Conservation (phyloP, 2,113 vertebrate genomes). For the Rhinoderma darwinii region DNA sequence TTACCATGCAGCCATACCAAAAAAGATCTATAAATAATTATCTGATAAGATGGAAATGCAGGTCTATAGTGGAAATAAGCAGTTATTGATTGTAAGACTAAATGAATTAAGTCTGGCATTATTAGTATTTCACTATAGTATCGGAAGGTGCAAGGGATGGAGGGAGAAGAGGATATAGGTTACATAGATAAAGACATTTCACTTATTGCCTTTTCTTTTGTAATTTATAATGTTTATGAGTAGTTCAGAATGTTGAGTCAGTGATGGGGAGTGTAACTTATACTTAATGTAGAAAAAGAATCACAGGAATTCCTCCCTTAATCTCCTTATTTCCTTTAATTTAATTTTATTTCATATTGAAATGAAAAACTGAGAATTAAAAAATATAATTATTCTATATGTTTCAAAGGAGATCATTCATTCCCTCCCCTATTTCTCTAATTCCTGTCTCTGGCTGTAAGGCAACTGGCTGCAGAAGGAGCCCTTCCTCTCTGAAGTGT, state of each 20-base stretch:
- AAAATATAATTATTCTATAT: no score
- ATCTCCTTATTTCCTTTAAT: no score
- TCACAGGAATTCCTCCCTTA: no score
- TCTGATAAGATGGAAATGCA: constrained; percentile 53
- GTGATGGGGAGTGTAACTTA: no score
- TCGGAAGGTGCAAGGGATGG: background rate
- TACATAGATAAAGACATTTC: constrained; percentile 3
- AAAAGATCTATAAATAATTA: constrained; percentile 57
- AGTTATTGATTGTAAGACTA: constrained; percentile 12
- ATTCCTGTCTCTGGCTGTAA: background rate
- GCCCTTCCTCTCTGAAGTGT: no score
- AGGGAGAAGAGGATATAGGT: background rate
- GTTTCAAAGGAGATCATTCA: no score
- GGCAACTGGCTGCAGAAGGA: no score
- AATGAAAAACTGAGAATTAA: no score
- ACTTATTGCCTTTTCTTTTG: background rate
- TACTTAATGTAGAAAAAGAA: no score
- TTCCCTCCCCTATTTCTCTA: background rate
- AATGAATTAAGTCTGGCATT: constrained; percentile 19
- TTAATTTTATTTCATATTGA: no score
- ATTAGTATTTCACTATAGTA: background rate
- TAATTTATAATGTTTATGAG: no score
- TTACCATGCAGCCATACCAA: constrained; percentile 26
- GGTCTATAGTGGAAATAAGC: constrained; percentile 34
- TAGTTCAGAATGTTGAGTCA: background rate